Base-by-base conservation (phyloP, 2,888 invertebrate genomes). In the Chrysolina americana region DNA sequence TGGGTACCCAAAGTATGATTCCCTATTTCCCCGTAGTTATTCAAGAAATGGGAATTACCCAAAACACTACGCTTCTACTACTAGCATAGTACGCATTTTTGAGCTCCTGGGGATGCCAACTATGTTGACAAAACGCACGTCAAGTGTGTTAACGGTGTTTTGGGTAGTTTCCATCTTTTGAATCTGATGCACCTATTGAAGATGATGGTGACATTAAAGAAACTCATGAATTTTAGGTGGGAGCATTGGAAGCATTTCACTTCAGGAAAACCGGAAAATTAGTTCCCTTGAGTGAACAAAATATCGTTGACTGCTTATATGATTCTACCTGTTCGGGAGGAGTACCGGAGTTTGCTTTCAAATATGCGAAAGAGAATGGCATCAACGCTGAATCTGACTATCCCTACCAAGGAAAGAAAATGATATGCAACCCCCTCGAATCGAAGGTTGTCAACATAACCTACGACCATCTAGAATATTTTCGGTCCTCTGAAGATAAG, bases 271-370 rank as follows among this genome's bases (percentile, higher is more conserved):
- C 72, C 41, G 73, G 74, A 41, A 50, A 70, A 19, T 65, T 75
- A 50, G 47, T 76, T 53, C 64, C 76, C 4, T 66, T 77, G 11
- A 76, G 78, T 63, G 76, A 77, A 66, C 79, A 79, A 53, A 78
- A 77, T 64, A 71, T 79, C 48, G 73, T 79, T 36, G 79, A 91
- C 50, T 76, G 78, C 66, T 74, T 73, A 56, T 74, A 72, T 48
- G 71, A 71, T 50, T 19, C 15, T 2, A 70, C 72, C 17, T 78
- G 76, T 59, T 11, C 63, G 3, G 78, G 78, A 11, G 78, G 78
- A 41, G 73, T 41, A 66, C 74, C 78, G 0, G 72, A 66, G n/a
- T 15, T 48, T 8, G 73, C 76, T 0, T 65, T 78, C 17, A 28
- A 68, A 47, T 74, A 68, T 44, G 72, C 73, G 17, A 70, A 73